These are phyloP conservation scores for Micronycteris hirsuta DNA, from an alignment of 2,113 vertebrate species.

Conservation along the genomic window DNA sequence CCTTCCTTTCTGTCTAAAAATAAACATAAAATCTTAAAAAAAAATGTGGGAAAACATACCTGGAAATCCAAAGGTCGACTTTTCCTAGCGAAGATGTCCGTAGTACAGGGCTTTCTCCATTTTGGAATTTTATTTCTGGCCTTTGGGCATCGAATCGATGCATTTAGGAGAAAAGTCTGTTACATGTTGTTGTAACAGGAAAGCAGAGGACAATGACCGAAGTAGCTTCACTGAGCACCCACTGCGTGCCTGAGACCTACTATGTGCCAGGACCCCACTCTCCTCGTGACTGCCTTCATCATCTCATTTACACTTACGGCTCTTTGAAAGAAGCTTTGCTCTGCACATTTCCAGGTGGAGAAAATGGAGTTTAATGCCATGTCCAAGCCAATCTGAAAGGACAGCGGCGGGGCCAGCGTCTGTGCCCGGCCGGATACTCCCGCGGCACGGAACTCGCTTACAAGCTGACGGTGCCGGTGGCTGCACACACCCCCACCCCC, in stretches of 20 bases:
- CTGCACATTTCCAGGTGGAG: neutral
- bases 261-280: accelerated
- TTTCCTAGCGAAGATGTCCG: accelerated
- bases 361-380: neutral
- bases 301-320: accelerated
- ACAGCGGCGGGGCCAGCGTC: neutral
- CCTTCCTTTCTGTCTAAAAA: no score
- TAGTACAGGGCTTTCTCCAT: neutral
- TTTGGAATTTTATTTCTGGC: neutral
- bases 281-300: accelerated
- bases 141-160: accelerated
- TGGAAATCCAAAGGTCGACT: neutral
- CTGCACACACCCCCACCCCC: no score
- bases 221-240: accelerated
- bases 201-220: neutral
- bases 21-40: no score
- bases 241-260: accelerated
- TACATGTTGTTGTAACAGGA: accelerated
- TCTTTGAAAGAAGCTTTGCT: no score
- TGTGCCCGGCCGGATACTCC: neutral
- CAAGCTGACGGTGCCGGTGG: neutral
- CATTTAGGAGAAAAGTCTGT: neutral
- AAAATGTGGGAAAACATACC: neutral
- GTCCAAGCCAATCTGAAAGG: neutral
- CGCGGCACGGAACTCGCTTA: accelerated